Evolutionary conservation across 1,140 invertebrate species (phyloP), one percentile per base, ranked within the genome.

Genomic region (Cephus cinctus): DNA sequence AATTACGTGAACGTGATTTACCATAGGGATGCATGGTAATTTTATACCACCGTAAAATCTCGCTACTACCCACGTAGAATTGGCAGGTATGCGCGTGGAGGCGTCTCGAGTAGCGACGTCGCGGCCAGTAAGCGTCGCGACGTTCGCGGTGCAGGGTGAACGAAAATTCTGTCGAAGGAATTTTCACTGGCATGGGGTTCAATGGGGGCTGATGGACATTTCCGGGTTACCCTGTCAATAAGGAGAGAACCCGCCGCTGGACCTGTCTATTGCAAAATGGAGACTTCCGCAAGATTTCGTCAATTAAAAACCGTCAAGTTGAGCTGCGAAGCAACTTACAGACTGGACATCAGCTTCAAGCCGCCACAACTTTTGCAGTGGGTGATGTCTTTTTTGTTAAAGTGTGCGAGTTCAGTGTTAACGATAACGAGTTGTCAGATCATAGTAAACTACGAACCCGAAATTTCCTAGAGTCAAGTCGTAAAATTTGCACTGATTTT

Each of bases 281-380:
- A 81, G 47, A 78, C 71, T 0, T 69, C 72, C 8, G 66, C 65
- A 9, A 66, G 71, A 14, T 79, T 78, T 40, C 68, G 73, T 3
- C 78, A 78, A 49, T 53, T 72, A 20, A 78, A 78, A 44, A 80
- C 79, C 3, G 72, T 80, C 15, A 80, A 80, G 54, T 49, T 80
- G 4, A 73, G 74, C 56, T 73, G 71, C 49, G 77, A 79, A 23
- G 61, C 73, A 0, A 72, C 65, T 8, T 80, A 80, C 53, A 65
- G 77, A 8, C 55, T 80, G 31, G 77, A 80, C 57, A 72, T 80
- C 57, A 77, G 76, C 57, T 80, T 80, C 64, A 80, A 79, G 39
- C 79, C 79, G 12, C 76, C 78, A 9, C 73, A 77, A 67, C 55
- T 74, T 5, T 57, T 80, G 57, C 69, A 76, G 78, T 80, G 68